These are phyloP conservation scores for Halcyon chelicuti DNA, from an alignment of 2,797 vertebrate genomes.

Conservation along the genomic window DNA sequence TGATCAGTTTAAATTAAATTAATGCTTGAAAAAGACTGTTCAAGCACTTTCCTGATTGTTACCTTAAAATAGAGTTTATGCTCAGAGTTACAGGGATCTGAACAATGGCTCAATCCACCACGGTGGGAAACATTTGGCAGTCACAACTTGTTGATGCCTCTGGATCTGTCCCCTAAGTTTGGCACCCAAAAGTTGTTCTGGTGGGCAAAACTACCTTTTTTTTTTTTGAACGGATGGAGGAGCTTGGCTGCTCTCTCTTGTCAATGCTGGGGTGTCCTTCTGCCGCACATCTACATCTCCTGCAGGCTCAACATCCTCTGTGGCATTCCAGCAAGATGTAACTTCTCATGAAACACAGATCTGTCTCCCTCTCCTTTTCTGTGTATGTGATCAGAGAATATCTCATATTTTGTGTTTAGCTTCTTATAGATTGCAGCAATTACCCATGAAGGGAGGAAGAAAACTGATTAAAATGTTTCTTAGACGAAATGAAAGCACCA, in stretches of 20 bases:
- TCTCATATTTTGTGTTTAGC: not conserved
- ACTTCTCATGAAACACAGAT: not conserved
- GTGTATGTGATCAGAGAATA: not conserved
- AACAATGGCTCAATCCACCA: not conserved
- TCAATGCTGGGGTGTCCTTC: not conserved
- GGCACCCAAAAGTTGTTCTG: not conserved
- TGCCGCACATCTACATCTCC: accelerated
- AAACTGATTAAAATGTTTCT: not conserved
- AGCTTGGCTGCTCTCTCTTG: not conserved
- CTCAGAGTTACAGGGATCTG: not conserved
- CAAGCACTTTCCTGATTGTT: not conserved
- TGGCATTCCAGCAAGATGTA: not conserved
- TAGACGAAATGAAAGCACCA: not conserved
- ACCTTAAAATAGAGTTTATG: not conserved
- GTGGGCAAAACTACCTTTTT: not conserved
- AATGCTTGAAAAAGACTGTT: not conserved
- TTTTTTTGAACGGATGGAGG: not conserved
- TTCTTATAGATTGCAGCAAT: not conserved
- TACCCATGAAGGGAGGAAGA: not conserved
- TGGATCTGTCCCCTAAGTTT: not conserved
- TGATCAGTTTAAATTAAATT: not conserved
- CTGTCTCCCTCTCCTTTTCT: not conserved
- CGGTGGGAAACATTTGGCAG: not conserved
- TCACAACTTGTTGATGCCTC: not conserved
- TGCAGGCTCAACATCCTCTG: not conserved